Base-by-base conservation (phyloP, 2,888 invertebrate genomes). In the Pimpla rufipes region DNA sequence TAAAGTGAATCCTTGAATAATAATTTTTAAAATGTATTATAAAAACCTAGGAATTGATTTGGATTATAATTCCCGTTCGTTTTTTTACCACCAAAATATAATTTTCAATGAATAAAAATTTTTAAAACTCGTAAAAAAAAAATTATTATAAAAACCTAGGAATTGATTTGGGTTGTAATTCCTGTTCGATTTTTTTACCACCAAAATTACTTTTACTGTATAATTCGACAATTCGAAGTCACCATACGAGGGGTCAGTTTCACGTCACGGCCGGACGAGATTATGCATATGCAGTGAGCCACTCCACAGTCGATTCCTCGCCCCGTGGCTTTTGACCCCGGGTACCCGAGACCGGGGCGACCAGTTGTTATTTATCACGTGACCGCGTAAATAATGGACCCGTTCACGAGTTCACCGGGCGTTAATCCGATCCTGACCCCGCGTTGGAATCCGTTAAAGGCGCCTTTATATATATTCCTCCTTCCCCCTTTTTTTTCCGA, bases 331-430 rank as follows among this genome's bases (percentile, higher is more conserved):
- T 87, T 87, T 87, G 88, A 88, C 85, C 86, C 86, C 86, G 84
- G 8, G 57, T 50, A 82, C n/a, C n/a, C n/a, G 85, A 86, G 90
- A 91, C 91, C 90, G 85, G 89, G 88, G n/a, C n/a, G n/a, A 85
- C 86, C 82, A 84, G 70, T 83, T 86, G 85, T 85, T 87, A 88
- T 89, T 86, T 88, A 86, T 86, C 85, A 87, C 87, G 81, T 82
- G 86, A 85, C 79, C 83, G 82, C 83, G 87, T 91, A 90, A 91
- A 91, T 90, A 91, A 91, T 90, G 90, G 88, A 85, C 86, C 57
- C 68, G 29, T 64, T 62, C 55, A 71, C 78, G 71, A 70, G 81
- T 78, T 73, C 74, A 77, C 70, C 40, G n/a, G n/a, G 68, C 62
- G 83, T 83, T 84, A 85, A 84, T 86, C 85, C 74, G 84, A 85